Conservation (phyloP, 2,113 vertebrate genomes). For the Crocuta crocuta region DNA sequence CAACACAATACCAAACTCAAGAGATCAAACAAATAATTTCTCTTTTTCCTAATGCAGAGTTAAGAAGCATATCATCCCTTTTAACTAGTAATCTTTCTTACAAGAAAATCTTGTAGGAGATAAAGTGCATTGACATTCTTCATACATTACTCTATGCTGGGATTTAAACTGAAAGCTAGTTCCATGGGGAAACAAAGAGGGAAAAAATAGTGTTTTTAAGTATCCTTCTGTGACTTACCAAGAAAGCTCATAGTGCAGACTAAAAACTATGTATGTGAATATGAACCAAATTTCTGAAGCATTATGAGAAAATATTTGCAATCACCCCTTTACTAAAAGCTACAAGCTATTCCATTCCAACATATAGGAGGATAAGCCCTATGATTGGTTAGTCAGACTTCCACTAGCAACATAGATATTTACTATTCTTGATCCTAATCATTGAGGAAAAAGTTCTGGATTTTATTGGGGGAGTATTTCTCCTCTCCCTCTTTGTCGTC, state of each 20-base stretch:
- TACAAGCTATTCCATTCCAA: neutral
- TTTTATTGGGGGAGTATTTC: neutral
- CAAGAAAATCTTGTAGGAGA: neutral
- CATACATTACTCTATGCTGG: neutral
- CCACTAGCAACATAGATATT: neutral
- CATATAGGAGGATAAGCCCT: too few species aligned
- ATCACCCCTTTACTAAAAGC: neutral
- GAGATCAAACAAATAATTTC: conserved; percentile 74
- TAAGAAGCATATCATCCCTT: conserved; percentile 47
- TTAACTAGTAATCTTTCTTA: conserved; percentile 59
- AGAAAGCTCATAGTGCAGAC: neutral
- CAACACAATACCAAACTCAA: neutral
- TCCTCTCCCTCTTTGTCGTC: neutral
- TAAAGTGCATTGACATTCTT: conserved; percentile 56
- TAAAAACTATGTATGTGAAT: neutral
- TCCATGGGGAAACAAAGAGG: neutral
- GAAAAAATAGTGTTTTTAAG: neutral
- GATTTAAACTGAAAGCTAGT: conserved; percentile 56
- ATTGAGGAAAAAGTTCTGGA: neutral
- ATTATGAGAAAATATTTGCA: neutral
- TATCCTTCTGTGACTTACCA: neutral
- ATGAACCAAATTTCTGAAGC: conserved; percentile 52
- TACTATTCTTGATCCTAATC: neutral
- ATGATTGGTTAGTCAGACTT: neutral
- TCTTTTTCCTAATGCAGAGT: conserved; percentile 56